phyloP scores from a whole-genome alignment of 2,113 vertebrate genomes.

The Miniopterus natalensis region DNA sequence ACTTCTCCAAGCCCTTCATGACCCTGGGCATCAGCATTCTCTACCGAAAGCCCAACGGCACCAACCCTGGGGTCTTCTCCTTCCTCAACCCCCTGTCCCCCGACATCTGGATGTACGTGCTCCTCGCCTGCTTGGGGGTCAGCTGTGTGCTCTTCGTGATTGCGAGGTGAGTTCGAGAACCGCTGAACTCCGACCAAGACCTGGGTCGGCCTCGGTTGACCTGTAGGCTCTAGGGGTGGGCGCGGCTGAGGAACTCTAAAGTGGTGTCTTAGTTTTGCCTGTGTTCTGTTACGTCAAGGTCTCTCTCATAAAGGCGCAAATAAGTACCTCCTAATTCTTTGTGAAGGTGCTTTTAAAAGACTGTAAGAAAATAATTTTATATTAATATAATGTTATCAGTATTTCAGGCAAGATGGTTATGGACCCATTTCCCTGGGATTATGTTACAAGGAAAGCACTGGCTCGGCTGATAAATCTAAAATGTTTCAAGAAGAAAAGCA shows the following conservation, averaged over 20 bases:
- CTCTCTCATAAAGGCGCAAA: not conserved
- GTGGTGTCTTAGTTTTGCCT: not conserved
- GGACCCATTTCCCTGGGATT: not conserved
- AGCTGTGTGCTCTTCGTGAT: slow-evolving; percentile 99
- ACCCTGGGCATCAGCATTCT: slow-evolving; percentile 98
- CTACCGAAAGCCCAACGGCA: slow-evolving; percentile 98
- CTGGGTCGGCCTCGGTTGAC: not conserved
- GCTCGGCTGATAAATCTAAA: not conserved
- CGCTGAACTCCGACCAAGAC: accelerated
- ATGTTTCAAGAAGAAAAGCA: not conserved
- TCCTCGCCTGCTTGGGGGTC: slow-evolving; percentile 98
- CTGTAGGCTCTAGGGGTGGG: not conserved
- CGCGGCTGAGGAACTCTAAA: not conserved
- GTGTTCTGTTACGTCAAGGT: not conserved
- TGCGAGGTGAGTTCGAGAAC: slow-evolving; percentile 92
- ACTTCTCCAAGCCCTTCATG: slow-evolving; percentile 99
- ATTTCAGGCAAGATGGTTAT: not conserved
- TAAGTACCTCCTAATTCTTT: not conserved
- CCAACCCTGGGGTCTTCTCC: slow-evolving; percentile 98
- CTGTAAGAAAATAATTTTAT: not conserved
- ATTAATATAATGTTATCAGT: not conserved
- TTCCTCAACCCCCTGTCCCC: slow-evolving; percentile 98
- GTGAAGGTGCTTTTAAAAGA: not conserved
- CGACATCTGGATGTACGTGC: slow-evolving; percentile 99
- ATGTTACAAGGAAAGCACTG: not conserved